Conservation (phyloP, 2,888 invertebrate species). For the Drosophila anomalata region DNA sequence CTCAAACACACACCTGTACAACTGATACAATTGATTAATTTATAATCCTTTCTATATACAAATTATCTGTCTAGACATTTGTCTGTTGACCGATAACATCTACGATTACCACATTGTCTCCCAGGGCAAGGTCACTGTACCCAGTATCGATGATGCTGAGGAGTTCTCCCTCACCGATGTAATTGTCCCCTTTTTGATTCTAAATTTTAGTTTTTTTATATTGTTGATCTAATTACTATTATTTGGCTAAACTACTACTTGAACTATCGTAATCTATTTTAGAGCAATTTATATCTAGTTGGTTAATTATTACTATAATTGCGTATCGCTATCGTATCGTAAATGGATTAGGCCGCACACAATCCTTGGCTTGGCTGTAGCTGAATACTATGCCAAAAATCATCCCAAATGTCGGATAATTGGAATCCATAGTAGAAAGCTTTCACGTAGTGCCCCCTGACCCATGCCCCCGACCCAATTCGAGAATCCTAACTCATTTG, state of each 20-base stretch:
- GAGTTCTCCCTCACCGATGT: constrained; percentile 93
- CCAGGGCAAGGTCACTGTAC: constrained; percentile 97
- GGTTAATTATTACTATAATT: constrained; percentile 37
- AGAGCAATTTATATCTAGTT: constrained; percentile 39
- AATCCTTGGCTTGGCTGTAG: constrained; percentile 63
- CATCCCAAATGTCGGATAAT: constrained; percentile 70
- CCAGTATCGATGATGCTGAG: constrained; percentile 96
- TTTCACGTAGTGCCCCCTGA: constrained; percentile 17
- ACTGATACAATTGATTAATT: constrained; percentile 40
- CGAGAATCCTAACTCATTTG: constrained; percentile 41
- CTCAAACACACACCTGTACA: constrained; percentile 23
- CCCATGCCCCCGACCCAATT: neutral
- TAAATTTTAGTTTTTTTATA: constrained; percentile 44
- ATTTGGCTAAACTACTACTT: constrained; percentile 58
- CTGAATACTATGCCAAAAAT: constrained; percentile 60
- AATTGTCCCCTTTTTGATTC: constrained; percentile 83
- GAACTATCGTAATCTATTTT: constrained; percentile 49
- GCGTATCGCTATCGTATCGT: constrained; percentile 63
- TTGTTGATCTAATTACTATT: constrained; percentile 50
- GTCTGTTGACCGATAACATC: constrained; percentile 92
- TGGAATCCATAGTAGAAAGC: constrained; percentile 61
- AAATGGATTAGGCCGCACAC: constrained; percentile 61
- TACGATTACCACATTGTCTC: constrained; percentile 95
- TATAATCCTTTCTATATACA: constrained; percentile 36
- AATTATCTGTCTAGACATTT: constrained; percentile 81